Percentiles rank a stretch among this genome's conserved stretches.
Conservation (phyloP, 2,888 invertebrate genomes). For the Abrostola tripartita region DNA sequence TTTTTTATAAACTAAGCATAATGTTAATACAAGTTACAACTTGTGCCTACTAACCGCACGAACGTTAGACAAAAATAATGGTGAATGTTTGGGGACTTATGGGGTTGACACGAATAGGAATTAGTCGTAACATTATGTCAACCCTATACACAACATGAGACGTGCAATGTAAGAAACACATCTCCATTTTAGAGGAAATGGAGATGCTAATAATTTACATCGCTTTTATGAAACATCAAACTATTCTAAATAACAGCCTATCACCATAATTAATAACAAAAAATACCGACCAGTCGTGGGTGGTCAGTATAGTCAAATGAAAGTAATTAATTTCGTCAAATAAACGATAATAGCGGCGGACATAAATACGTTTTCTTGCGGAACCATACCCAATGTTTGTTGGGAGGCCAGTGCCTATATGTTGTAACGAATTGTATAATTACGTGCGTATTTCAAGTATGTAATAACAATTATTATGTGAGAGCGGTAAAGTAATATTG, state of each 20-base stretch:
- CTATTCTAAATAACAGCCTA: neutral
- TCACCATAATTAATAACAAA: conserved; percentile 10
- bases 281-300: conserved; percentile 30
- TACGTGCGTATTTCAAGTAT: conserved; percentile 51
- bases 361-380: conserved; percentile 25
- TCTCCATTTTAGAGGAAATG: too few species aligned
- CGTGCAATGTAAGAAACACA: too few species aligned
- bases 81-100: too few species aligned
- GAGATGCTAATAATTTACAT: neutral
- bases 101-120: too few species aligned
- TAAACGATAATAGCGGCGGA: conserved; percentile 27
- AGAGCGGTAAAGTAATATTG: conserved; percentile 59
- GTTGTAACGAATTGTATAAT: conserved; percentile 55
- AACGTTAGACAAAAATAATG: too few species aligned
- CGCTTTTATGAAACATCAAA: neutral
- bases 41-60: too few species aligned
- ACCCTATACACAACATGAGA: too few species aligned
- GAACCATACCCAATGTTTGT: conserved; percentile 19
- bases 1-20: too few species aligned
- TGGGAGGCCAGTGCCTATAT: conserved; percentile 23
- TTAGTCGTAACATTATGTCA: too few species aligned
- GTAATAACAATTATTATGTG: conserved; percentile 62
- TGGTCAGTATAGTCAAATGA: conserved; percentile 37
- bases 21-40: too few species aligned
- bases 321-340: conserved; percentile 51